phyloP scores from a whole-genome alignment of 1,140 invertebrate species.

The Pomacea maculata region DNA sequence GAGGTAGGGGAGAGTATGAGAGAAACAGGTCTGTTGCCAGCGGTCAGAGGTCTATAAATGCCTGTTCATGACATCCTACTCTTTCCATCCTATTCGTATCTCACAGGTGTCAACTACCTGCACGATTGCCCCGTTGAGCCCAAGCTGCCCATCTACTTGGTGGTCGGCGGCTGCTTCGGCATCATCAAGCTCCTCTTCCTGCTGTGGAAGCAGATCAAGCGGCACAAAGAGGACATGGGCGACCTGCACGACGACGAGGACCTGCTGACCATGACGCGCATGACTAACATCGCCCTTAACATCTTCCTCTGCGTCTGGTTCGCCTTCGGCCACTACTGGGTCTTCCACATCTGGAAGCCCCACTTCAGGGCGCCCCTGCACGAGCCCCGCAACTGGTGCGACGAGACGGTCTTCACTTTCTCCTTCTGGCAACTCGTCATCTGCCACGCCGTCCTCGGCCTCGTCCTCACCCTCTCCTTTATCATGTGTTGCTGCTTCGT shows the following conservation, averaged over 20 bases:
- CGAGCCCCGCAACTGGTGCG: conserved; percentile 62
- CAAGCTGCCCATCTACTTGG: conserved; percentile 57
- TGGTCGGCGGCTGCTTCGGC: conserved; percentile 57
- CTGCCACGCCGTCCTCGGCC: conserved; percentile 39
- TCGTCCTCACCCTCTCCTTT: conserved; percentile 25
- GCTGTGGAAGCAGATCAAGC: conserved; percentile 41
- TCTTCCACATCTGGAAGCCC: conserved; percentile 49
- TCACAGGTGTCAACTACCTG: conserved; percentile 55
- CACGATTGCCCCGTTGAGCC: conserved; percentile 56
- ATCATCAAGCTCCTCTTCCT: conserved; percentile 45
- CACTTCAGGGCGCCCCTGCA: conserved; percentile 70
- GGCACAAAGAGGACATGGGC: conserved; percentile 35
- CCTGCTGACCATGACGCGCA: conserved; percentile 37
- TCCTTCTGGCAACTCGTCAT: conserved; percentile 72
- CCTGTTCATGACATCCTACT: too few relatives aligned
- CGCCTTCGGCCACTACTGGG: conserved; percentile 75
- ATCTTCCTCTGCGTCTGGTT: conserved; percentile 69
- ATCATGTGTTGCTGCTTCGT: conserved; percentile 42
- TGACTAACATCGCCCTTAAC: conserved; percentile 59
- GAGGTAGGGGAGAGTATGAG: too few relatives aligned
- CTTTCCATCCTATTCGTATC: conserved; percentile 7
- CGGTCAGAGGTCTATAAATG: too few relatives aligned
- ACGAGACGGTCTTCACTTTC: conserved; percentile 54
- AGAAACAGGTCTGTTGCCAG: too few relatives aligned
- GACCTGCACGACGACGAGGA: conserved; percentile 42